Percentiles rank a stretch among this genome's conserved stretches.
phyloP scores from a whole-genome alignment of 37 sponge, comb jelly and placozoan genomes.

The Corticium candelabrum region DNA sequence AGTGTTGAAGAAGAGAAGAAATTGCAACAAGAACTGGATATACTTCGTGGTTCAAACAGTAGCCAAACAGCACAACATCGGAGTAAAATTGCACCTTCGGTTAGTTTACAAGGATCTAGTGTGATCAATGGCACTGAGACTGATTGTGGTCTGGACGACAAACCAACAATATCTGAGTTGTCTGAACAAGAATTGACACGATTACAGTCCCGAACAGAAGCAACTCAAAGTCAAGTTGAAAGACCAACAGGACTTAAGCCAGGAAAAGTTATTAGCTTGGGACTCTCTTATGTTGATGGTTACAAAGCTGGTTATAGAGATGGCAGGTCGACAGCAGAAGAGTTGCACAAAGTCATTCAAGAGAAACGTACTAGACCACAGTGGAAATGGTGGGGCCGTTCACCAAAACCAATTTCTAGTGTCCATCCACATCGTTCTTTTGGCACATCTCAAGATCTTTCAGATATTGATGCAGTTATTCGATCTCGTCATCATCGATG shows the following conservation, averaged over 20 bases:
- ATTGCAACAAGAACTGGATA: not conserved
- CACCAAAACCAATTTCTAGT: not conserved
- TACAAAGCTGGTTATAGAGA: not conserved
- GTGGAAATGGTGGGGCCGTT: too few species aligned
- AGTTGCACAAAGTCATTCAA: too few species aligned
- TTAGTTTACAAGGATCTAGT: not conserved
- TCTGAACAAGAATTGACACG: too few species aligned
- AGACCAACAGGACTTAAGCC: not conserved
- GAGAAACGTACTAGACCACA: not conserved
- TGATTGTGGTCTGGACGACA: too few species aligned
- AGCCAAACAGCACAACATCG: too few species aligned
- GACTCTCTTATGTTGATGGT: not conserved
- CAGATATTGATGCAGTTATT: not conserved
- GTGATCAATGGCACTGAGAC: not conserved
- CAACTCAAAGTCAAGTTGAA: not conserved
- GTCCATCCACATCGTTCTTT: not conserved
- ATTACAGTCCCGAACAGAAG: too few species aligned
- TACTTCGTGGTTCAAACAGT: not conserved
- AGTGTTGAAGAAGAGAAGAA: not conserved
- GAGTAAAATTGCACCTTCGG: too few species aligned
- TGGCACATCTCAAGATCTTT: not conserved
- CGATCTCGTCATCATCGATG: not conserved
- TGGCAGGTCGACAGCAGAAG: not conserved
- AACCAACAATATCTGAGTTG: too few species aligned
- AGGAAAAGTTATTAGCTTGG: not conserved